Base-by-base conservation (phyloP, 2,113 vertebrate genomes). In the Apaloderma vittatum region DNA sequence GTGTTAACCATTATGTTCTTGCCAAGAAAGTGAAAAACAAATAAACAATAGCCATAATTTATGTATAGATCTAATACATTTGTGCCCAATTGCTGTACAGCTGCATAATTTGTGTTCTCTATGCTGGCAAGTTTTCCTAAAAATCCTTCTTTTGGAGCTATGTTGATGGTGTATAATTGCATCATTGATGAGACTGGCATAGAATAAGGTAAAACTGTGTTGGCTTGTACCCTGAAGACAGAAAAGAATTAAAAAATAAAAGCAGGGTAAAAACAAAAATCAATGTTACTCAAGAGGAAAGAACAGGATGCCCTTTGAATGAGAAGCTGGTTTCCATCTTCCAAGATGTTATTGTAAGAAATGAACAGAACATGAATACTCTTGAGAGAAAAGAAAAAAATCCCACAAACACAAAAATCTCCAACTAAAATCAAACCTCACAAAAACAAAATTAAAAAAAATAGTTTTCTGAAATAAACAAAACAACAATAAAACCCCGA, bases 181-280 rank as follows among this genome's bases (percentile, higher is more conserved):
- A 94, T 90, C 67, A 83, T 67, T 96, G 90, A 96, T 95, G 93
- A 96, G 63, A 30, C 55, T 96, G 92, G 94, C 93, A 96, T 8
- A 92, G 78, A 94, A 88, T 51, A 89, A 84, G 19, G 72, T 65
- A 95, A 86, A 84, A 84, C 11, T 55, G 19, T 54, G n/a, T 73
- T 96, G 74, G 58, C 40, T 95, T 73, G 13, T 76, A 15, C 58
- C 49, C 30, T 43, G n/a, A 89, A 88, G 30, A 92, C 13, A 57
- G 29, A 93, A 76, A 71, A 81, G 15, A 75, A 93, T 54, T 76
- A 2, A 6, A 73, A 80, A 77, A 67, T 15, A 75, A 55, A 71
- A 82, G 4, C 6, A 46, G 15, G 2, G 3, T 12, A 43, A 29
- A 43, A 36, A 1, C 4, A 78, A 76, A 94, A 96, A 51, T 43